These are phyloP conservation scores for Lutjanus argentimaculatus DNA, from an alignment of 2,797 vertebrate genomes.

Conservation along the genomic window DNA sequence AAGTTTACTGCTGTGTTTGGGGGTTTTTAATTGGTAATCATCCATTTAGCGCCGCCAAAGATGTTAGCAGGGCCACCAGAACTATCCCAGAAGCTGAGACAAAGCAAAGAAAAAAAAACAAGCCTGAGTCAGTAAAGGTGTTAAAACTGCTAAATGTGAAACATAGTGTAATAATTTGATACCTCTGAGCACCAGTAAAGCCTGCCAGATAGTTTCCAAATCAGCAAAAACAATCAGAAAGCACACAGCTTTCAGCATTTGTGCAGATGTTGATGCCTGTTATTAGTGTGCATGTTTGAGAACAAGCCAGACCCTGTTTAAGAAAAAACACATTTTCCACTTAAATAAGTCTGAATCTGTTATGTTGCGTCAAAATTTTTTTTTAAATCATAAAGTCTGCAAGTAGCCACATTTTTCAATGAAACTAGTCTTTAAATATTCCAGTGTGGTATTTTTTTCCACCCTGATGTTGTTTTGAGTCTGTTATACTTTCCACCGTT, in stretches of 20 bases:
- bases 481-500: neutral
- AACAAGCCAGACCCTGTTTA: neutral
- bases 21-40: conserved; percentile 10
- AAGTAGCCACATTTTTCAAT: neutral
- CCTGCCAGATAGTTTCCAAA: conserved; percentile 9
- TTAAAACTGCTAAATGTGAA: conserved; percentile 6
- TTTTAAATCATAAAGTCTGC: neutral
- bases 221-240: conserved; percentile 13
- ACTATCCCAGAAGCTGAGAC: conserved; percentile 4
- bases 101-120: neutral
- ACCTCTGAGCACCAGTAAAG: conserved; percentile 15
- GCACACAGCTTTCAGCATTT: conserved; percentile 6
- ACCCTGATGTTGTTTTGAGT: neutral
- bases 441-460: neutral
- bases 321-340: neutral
- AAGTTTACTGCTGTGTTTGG: neutral
- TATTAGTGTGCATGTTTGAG: conserved; percentile 17
- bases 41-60: neutral
- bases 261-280: conserved; percentile 17
- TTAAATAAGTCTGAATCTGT: conserved; percentile 4
- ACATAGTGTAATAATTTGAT: conserved; percentile 36
- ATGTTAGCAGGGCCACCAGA: conserved; percentile 6
- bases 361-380: neutral
- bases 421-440: neutral
- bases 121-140: conserved; percentile 1